phyloP scores from a whole-genome alignment of 2,797 vertebrate genomes.

The Calcarius lapponicus region DNA sequence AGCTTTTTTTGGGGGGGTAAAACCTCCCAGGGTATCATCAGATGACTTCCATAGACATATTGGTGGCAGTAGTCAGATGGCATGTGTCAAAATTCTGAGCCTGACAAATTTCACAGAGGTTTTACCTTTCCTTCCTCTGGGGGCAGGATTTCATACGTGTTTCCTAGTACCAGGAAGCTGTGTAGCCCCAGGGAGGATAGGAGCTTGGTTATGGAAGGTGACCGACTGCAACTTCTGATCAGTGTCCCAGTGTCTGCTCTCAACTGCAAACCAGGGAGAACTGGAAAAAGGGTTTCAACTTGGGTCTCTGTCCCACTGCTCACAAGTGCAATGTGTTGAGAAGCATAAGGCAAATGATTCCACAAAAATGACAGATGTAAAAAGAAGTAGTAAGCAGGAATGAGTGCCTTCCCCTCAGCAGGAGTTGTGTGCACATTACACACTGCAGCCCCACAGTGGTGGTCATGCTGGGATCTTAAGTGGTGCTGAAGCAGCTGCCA shows the following conservation, averaged over 20 bases:
- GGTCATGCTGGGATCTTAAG: neutral
- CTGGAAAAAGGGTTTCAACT: neutral
- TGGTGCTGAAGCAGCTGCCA: neutral
- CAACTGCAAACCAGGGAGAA: neutral
- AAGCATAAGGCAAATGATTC: neutral
- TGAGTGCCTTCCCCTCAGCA: neutral
- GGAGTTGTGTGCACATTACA: accelerated
- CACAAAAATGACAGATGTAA: neutral
- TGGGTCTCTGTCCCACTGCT: neutral
- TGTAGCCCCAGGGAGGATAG: neutral
- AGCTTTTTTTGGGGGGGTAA: accelerated
- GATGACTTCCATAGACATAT: neutral
- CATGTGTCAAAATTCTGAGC: neutral
- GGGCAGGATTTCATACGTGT: neutral
- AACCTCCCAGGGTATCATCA: neutral
- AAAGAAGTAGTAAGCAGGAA: neutral
- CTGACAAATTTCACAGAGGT: neutral
- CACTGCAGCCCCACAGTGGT: accelerated
- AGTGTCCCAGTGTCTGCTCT: neutral
- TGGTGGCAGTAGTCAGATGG: neutral
- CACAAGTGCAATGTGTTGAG: accelerated
- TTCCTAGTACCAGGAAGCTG: neutral
- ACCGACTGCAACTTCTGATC: neutral
- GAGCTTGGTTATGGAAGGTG: neutral
- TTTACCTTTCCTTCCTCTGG: neutral